phyloP scores from a whole-genome alignment of 64 coral and sea anemone species.

The Cladopsammia gracilis region DNA sequence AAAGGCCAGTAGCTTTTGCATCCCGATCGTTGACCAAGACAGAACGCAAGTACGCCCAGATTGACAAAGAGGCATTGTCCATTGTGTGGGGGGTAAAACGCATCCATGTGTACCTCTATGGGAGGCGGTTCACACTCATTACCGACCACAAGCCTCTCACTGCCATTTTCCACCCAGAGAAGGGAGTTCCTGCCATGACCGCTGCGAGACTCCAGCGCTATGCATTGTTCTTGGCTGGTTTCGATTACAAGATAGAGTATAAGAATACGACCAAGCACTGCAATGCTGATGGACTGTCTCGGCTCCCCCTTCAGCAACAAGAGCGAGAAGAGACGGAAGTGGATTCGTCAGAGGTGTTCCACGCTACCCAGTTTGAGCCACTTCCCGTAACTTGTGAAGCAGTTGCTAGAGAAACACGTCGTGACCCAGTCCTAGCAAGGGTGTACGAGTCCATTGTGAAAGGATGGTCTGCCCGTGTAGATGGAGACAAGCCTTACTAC shows the following conservation, averaged over 20 bases:
- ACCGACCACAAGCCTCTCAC: constrained; percentile 55
- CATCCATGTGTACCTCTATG: constrained; percentile 32
- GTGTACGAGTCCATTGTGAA: constrained; percentile 44
- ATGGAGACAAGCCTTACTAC: constrained; percentile 31
- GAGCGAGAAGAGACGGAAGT: constrained; percentile 31
- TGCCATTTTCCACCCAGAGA: constrained; percentile 43
- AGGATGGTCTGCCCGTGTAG: constrained; percentile 28
- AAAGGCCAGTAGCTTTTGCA: constrained; percentile 55
- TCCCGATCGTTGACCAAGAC: constrained; percentile 45
- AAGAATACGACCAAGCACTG: constrained; percentile 32
- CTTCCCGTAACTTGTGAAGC: constrained; percentile 50
- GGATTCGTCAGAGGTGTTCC: constrained; percentile 54
- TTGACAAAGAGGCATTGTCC: constrained; percentile 15
- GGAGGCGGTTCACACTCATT: constrained; percentile 29
- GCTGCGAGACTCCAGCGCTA: constrained; percentile 56
- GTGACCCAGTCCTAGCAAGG: constrained; percentile 1
- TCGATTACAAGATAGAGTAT: no score
- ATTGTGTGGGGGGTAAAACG: constrained; percentile 26
- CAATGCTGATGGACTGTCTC: constrained; percentile 76
- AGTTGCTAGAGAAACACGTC: constrained; percentile 55
- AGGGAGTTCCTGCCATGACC: constrained; percentile 46
- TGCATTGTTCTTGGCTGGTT: constrained; percentile 56
- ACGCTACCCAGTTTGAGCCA: constrained; percentile 39
- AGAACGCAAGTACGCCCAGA: constrained; percentile 38
- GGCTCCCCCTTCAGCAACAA: constrained; percentile 63